These are phyloP conservation scores for Dendroctonus valens DNA, from an alignment of 1,140 invertebrate genomes.

Conservation along the genomic window DNA sequence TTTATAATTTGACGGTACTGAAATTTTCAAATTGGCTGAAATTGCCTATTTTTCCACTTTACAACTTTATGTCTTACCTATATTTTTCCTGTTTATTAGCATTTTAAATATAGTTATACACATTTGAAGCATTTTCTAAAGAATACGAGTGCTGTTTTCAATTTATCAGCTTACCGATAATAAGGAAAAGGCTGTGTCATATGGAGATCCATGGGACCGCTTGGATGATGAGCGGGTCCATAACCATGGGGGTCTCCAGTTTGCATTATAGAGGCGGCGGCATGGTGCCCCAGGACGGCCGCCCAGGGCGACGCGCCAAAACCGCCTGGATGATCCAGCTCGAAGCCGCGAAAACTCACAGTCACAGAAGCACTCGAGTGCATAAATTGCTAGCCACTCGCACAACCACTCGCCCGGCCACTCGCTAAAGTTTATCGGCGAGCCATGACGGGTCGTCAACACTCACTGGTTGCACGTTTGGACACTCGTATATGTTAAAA, in stretches of 20 bases:
- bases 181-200: constrained; percentile 85
- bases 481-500: constrained; percentile 10
- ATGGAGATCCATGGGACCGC: constrained; percentile 82
- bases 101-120: constrained; percentile 1
- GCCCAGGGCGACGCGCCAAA: constrained; percentile 70
- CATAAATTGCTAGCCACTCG: constrained; percentile 52
- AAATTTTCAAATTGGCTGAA: no score
- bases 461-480: constrained; percentile 17
- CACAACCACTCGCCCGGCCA: constrained; percentile 33
- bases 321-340: constrained; percentile 67
- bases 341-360: constrained; percentile 42
- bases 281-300: constrained; percentile 63
- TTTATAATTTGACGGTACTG: no score
- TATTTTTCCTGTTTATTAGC: neutral
- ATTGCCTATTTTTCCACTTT: no score
- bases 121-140: neutral
- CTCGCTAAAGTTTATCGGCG: constrained; percentile 11
- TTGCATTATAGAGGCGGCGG: constrained; percentile 65
- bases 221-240: constrained; percentile 55
- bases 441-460: constrained; percentile 7
- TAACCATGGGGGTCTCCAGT: constrained; percentile 52
- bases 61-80: neutral
- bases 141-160: neutral
- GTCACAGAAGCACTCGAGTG: constrained; percentile 50
- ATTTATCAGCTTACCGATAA: constrained; percentile 70